Conservation (phyloP, 2,888 invertebrate genomes). For the Rotaria macrura region DNA sequence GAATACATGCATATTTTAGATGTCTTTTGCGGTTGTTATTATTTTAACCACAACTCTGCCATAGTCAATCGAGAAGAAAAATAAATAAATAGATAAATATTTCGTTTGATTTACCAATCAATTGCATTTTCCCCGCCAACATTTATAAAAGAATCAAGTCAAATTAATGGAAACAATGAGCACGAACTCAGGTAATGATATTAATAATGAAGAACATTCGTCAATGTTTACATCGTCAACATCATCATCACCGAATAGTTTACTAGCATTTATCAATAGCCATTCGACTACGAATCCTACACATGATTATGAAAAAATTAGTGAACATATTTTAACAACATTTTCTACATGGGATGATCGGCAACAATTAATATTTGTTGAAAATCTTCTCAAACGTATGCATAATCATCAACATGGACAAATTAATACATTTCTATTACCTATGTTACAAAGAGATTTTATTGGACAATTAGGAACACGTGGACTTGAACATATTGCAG, state of each 20-base stretch:
- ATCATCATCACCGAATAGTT: background rate
- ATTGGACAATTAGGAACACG: slow-evolving; percentile 93
- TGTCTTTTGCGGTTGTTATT: background rate
- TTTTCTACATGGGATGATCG: slow-evolving; percentile 59
- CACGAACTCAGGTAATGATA: background rate
- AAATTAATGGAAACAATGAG: background rate
- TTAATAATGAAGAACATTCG: background rate
- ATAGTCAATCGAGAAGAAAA: background rate
- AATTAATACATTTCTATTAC: slow-evolving; percentile 90
- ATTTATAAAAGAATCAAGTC: background rate
- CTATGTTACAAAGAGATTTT: slow-evolving; percentile 96
- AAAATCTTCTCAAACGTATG: slow-evolving; percentile 84
- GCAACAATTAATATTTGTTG: slow-evolving; percentile 90
- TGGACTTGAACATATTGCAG: slow-evolving; percentile 91
- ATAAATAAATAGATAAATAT: background rate
- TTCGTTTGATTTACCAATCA: background rate
- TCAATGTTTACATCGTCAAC: background rate
- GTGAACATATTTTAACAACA: background rate
- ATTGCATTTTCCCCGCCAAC: background rate
- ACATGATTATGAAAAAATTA: background rate
- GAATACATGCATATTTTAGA: background rate
- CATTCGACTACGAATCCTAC: background rate
- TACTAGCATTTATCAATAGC: background rate
- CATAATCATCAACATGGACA: slow-evolving; percentile 98
- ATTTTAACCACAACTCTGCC: background rate